Percentiles rank a stretch among this genome's conserved stretches.
Conservation (phyloP, 1,140 invertebrate genomes). For the Penaeus vannamei region DNA sequence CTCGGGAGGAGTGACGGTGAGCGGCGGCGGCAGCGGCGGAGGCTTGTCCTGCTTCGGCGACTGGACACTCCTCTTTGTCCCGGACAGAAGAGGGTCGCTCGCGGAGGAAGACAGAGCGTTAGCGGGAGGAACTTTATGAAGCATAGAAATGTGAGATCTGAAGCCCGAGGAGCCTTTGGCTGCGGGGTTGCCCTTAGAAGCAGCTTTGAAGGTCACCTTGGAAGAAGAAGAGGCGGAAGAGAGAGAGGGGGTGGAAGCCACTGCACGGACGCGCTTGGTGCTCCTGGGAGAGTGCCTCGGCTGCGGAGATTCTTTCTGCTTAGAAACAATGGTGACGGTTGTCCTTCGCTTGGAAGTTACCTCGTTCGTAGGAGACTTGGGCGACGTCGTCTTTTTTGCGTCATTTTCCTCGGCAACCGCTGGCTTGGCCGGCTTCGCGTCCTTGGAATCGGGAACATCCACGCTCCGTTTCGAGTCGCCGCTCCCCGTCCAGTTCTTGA, state of each 20-base stretch:
- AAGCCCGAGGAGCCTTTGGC: conserved; percentile 3
- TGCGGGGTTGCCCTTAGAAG: background rate
- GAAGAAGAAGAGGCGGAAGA: background rate
- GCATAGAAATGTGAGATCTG: conserved; percentile 27
- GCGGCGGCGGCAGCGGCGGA: background rate
- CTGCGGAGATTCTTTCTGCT: conserved; percentile 39
- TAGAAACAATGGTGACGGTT: conserved; percentile 35
- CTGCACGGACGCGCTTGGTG: background rate
- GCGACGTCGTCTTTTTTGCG: background rate
- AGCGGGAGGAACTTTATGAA: background rate
- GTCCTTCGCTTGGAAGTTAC: conserved; percentile 39
- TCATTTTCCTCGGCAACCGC: conserved; percentile 6
- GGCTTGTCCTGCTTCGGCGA: background rate
- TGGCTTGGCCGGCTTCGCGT: background rate
- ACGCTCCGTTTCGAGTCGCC: background rate
- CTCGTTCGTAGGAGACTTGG: conserved; percentile 38
- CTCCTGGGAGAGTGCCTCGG: background rate
- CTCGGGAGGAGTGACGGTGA: conserved; percentile 46
- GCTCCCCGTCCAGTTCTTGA: conserved; percentile 51
- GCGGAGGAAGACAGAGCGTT: background rate
- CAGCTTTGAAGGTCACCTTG: background rate
- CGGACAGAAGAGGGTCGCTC: background rate
- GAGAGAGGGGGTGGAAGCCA: background rate
- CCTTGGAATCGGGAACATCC: background rate
- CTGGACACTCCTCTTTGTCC: background rate